Base-by-base conservation (phyloP, 2,888 invertebrate genomes). In the Phalera bucephala region DNA sequence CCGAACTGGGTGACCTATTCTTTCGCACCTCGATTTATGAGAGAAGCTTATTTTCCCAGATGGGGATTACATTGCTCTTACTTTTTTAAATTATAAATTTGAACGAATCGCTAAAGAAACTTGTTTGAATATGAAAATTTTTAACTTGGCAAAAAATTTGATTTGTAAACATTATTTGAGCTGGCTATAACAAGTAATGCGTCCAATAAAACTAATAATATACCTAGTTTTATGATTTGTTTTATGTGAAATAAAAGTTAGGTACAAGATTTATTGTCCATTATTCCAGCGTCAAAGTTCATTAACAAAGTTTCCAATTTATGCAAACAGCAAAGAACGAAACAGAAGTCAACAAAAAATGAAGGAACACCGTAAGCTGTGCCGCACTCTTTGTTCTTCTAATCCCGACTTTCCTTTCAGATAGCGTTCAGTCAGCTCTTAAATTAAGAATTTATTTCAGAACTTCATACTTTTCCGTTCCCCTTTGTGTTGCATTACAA, bases 401-500 rank as follows among this genome's bases (percentile, higher is more conserved):
- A 81, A 84, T 78, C 76, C 81, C 70, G 75, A 77, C 77, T 81
- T 81, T 77, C 73, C 81, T n/a, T 80, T 80, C 78, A 81, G 79
- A 80, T 80, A 78, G 79, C 79, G 73, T 80, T 83, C 80, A 82
- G 76, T 82, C 83, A 80, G 77, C 77, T 80, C 79, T 84, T 81
- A 85, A 84, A 84, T 85, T 83, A 84, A 81, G 83, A 85, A 85
- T 83, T 85, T 84, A 86, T 85, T 85, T 83, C 80, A 70, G 67
- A 85, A 84, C 84, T 85, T 83, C 78, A 81, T 84, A 84, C 82
- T 83, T 84, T 79, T 64, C 77, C 74, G 78, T 75, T 78, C 73
- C 59, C 76, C 74, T 80, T 85, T 85, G 84, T 85, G 79, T 77
- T 84, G 83, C 79, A 80, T 80, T 76, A 84, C 80, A 84, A 85